These are phyloP conservation scores for Parotocinclus haroldoi DNA, from an alignment of 2,797 vertebrate genomes.

Conservation along the genomic window DNA sequence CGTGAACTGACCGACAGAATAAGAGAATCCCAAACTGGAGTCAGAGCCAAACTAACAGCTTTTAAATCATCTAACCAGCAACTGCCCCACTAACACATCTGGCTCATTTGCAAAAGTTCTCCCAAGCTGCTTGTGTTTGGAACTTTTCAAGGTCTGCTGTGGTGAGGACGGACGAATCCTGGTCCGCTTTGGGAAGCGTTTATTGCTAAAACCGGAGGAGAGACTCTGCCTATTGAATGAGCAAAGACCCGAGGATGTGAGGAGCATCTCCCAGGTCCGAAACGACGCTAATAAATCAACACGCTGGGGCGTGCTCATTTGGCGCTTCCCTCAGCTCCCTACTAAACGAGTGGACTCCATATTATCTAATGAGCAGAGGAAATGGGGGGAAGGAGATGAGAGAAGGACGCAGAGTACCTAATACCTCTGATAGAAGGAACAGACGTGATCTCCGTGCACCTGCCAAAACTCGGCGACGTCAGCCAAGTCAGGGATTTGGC, in stretches of 20 bases:
- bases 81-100: conserved; percentile 26
- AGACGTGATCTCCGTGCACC: conserved; percentile 54
- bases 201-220: conserved; percentile 5
- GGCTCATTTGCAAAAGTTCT: conserved; percentile 25
- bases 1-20: too few species aligned
- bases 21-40: too few species aligned
- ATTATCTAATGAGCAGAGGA: conserved; percentile 63
- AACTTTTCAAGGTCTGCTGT: conserved; percentile 32
- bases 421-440: conserved; percentile 67
- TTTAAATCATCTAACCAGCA: conserved; percentile 24
- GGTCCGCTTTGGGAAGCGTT: conserved; percentile 9
- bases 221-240: neutral
- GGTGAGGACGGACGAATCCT: conserved; percentile 2
- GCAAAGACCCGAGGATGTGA: conserved; percentile 28
- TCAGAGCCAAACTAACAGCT: conserved; percentile 33
- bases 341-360: conserved; percentile 68
- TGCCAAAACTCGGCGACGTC: conserved; percentile 48
- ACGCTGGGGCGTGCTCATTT: conserved; percentile 51
- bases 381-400: conserved; percentile 19
- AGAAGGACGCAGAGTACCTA: conserved; percentile 49
- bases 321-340: conserved; percentile 57
- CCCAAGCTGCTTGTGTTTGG: conserved; percentile 14
- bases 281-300: conserved; percentile 69
- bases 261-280: conserved; percentile 59
- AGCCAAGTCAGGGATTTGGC: conserved; percentile 56